phyloP scores from a whole-genome alignment of 64 coral and sea anemone species.

The Montipora efflorescens region DNA sequence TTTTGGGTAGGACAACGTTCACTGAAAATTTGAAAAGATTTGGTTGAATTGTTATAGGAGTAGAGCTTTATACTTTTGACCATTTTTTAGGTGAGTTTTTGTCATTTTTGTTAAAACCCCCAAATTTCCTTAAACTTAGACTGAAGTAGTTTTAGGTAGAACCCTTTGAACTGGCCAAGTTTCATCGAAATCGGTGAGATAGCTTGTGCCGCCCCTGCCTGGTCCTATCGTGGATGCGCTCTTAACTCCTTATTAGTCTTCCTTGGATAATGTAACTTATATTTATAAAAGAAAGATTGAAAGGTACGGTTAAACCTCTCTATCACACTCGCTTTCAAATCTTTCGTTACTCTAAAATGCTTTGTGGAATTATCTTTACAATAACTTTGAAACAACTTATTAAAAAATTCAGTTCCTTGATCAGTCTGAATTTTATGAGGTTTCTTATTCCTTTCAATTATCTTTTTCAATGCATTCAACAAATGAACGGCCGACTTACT shows the following conservation, averaged over 20 bases:
- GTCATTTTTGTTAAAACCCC: constrained; percentile 1
- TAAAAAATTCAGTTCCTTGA: background rate
- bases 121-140: constrained; percentile 1
- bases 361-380: background rate
- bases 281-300: background rate
- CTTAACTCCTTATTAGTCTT: background rate
- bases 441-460: background rate
- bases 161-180: background rate
- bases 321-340: background rate
- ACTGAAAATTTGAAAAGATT: constrained; percentile 3
- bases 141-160: background rate
- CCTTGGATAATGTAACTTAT: no score
- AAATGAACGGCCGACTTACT: background rate
- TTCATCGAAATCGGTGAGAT: constrained; percentile 1
- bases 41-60: background rate
- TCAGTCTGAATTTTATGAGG: background rate
- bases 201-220: background rate
- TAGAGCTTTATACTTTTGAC: constrained; percentile 3
- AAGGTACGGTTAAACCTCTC: background rate
- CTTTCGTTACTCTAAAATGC: background rate
- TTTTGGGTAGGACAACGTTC: background rate
- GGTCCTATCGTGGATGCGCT: constrained; percentile 8
- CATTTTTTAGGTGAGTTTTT: background rate
- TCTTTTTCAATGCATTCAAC: background rate
- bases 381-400: background rate